Percentiles rank a stretch among this genome's conserved stretches.
Evolutionary conservation across 2,888 invertebrate genomes (phyloP).

Genomic region (Cheilosia urbana): DNA sequence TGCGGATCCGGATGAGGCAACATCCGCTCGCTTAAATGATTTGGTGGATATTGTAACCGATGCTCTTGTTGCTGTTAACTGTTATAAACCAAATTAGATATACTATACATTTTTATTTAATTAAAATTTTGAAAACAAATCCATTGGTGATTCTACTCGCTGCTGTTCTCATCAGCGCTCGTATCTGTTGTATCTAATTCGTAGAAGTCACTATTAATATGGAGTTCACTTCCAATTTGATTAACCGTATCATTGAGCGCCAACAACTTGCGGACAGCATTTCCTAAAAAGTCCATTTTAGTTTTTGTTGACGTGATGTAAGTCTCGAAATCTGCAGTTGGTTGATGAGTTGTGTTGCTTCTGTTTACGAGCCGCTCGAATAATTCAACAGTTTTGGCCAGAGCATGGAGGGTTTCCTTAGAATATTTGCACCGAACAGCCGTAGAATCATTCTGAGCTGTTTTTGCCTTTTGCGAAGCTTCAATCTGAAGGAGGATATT

Average conservation of each 20-base stretch:
- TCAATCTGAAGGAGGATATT: conserved; percentile 80
- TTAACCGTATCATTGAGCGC: conserved; percentile 79
- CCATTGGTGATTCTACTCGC: conserved; percentile 18
- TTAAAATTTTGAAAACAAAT: background rate
- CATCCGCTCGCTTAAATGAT: conserved; percentile 76
- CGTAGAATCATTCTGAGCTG: background rate
- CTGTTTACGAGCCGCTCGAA: conserved; percentile 57
- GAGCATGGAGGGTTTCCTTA: conserved; percentile 76
- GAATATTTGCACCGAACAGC: conserved; percentile 75
- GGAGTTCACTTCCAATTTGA: conserved; percentile 65
- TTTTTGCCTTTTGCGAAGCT: conserved; percentile 69
- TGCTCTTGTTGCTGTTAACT: conserved; percentile 78
- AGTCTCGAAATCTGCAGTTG: conserved; percentile 69
- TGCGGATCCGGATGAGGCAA: background rate
- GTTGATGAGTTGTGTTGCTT: conserved; percentile 7
- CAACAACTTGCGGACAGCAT: conserved; percentile 80
- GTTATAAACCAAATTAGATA: conserved; percentile 71
- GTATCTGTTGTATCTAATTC: conserved; percentile 44
- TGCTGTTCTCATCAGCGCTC: conserved; percentile 22
- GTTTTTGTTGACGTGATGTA: conserved; percentile 39
- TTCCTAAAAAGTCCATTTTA: conserved; percentile 78
- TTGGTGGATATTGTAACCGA: conserved; percentile 80
- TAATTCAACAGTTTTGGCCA: conserved; percentile 78
- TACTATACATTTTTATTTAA: conserved; percentile 36
- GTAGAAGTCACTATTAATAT: conserved; percentile 41